Percentiles rank a stretch among this genome's conserved stretches.
phyloP scores from a whole-genome alignment of 2,113 vertebrate genomes.

The Marmota monax region DNA sequence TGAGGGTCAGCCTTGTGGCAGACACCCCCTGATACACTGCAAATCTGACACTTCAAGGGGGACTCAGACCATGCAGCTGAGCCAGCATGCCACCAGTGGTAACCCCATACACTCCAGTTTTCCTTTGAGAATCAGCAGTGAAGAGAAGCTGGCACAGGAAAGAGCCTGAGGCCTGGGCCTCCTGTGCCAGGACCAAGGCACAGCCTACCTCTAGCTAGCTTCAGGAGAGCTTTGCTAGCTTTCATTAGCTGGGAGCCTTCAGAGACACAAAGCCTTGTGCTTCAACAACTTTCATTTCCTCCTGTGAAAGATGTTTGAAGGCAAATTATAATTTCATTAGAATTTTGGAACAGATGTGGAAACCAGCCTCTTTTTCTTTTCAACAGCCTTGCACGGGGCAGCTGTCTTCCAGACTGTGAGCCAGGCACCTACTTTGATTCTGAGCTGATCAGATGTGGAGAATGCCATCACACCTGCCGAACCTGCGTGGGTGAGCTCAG shows the following conservation, averaged over 20 bases:
- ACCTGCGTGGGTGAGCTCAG: slow-evolving; percentile 90
- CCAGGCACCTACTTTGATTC: slow-evolving; percentile 92
- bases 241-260: background rate
- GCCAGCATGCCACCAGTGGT: background rate
- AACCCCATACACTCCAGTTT: fast-evolving
- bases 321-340: slow-evolving; percentile 17
- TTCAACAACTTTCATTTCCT: background rate
- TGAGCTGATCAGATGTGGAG: slow-evolving; percentile 90
- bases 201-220: background rate
- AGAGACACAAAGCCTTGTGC: background rate
- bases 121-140: no score
- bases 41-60: background rate
- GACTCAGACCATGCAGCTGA: background rate
- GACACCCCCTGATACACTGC: background rate
- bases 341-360: background rate
- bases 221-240: background rate
- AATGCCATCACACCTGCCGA: slow-evolving; percentile 90
- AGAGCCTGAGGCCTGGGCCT: background rate
- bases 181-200: background rate
- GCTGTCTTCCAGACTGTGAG: slow-evolving; percentile 92
- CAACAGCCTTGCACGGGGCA: slow-evolving; percentile 92
- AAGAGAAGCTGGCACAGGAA: background rate
- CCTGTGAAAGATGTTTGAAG: background rate
- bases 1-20: background rate
- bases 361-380: slow-evolving; percentile 34